Evolutionary conservation across 2,797 vertebrate genomes (phyloP).

Genomic region (Peromyscus nudipes): DNA sequence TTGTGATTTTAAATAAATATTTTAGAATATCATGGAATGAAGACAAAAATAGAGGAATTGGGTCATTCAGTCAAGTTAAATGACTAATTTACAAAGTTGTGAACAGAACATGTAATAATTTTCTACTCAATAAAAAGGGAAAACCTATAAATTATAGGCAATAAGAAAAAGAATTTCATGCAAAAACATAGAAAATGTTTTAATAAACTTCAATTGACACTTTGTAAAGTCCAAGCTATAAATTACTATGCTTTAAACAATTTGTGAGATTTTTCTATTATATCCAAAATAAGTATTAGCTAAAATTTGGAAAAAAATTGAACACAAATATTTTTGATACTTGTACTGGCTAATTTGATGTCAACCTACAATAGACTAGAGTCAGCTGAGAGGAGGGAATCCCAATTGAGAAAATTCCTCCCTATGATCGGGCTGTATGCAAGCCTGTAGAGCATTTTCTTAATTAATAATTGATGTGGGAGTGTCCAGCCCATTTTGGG

Average conservation of each 20-base stretch:
- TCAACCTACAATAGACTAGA: neutral
- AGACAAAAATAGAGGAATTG: neutral
- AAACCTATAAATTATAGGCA: neutral
- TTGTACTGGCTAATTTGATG: neutral
- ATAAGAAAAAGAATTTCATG: neutral
- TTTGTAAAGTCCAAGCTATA: neutral
- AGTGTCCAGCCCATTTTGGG: neutral
- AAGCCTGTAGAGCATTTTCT: neutral
- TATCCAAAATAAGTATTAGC: neutral
- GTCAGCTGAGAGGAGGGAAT: neutral
- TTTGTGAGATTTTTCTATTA: neutral
- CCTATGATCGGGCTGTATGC: neutral
- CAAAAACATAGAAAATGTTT: neutral
- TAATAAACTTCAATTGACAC: neutral
- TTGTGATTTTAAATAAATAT: constrained; percentile 42
- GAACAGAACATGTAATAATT: neutral
- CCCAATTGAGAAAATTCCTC: neutral
- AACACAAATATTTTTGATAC: neutral
- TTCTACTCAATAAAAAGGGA: neutral
- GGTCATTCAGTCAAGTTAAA: neutral
- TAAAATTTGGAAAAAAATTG: constrained; percentile 55
- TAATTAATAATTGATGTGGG: neutral
- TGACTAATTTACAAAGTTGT: neutral
- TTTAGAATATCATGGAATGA: neutral
- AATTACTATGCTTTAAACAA: constrained; percentile 31